Base-by-base conservation (phyloP, 2,888 invertebrate genomes). In the Drosophila demipolita region DNA sequence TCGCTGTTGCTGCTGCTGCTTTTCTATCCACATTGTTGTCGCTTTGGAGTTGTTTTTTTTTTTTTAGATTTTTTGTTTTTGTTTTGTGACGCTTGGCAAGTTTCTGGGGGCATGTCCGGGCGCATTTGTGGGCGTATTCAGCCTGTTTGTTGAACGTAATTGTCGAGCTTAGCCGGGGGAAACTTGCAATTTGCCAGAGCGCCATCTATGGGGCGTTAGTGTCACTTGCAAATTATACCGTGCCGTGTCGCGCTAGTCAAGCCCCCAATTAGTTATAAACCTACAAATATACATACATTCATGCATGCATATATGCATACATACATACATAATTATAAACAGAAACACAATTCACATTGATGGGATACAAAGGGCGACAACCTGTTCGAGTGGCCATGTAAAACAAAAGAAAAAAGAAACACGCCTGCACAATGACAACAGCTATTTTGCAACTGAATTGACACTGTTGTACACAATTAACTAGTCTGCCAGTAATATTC, bases 91-190 rank as follows among this genome's bases (percentile, higher is more conserved):
- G 77, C 75, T 78, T 74, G 54, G 70, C 75, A 62, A 78, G 40
- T 54, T 50, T 70, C 77, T 73, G 77, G 80, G 77, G 79, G 79
- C 81, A 80, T 75, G 80, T 67, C 81, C 78, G 80, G 80, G 78
- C 80, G 78, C 81, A 69, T 80, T 80, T 80, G 80, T 61, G 80
- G 79, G 79, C 79, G 79, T 79, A 79, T 70, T 80, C 79, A 80
- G 80, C 69, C 62, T 75, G 75, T 74, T 66, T 78, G 78, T 78
- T 66, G 75, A 78, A 64, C 67, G 64, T 78, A 75, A 73, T 87
- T 87, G 82, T 66, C 70, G 78, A 76, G 85, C 78, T 85, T 80
- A 67, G 71, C 59, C 53, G 79, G 75, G 75, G 75, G 73, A 80
- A 71, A n/a, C 78, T 73, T 49, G 65, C 75, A 75, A 80, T 82